Base-by-base conservation (phyloP, 2,113 vertebrate species). In the Entosphenus tridentatus region DNA sequence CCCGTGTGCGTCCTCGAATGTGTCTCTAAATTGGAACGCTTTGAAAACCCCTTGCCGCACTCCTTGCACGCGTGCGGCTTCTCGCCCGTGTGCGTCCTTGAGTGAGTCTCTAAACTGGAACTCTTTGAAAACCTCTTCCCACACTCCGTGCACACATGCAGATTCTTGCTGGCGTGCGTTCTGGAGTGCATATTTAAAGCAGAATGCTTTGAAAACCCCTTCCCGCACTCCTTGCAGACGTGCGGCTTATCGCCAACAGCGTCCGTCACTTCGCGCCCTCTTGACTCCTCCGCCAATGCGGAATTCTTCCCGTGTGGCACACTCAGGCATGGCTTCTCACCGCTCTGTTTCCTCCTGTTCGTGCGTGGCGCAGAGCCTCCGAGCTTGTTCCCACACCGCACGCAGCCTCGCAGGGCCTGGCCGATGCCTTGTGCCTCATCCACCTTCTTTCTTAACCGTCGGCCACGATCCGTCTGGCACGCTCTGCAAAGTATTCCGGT, bases 241-340 rank as follows among this genome's bases (percentile, higher is more conserved):
- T 72, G 72, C 2, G 78, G 74, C 65, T 83, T 81, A 76, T 85
- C 84, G 1, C 68, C 69, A 72, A 74, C 74, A 54, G 57, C 75
- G 70, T 78, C 76, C 72, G 75, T 76, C 74, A 73, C 74, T 68
- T 76, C 74, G 68, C 74, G 76, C 12, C 74, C 73, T 73, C 74
- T 76, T 70, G 76, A 75, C 56, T 77, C 74, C 56, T 76, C 76
- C 16, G 74, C 73, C 54, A 73, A 75, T 68, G 73, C 73, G 57
- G 77, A 78, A 68, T 72, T 72, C 68, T 77, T 78, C 1, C 76
- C 77, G 71, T 75, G 76, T 56, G 75, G 73, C 13, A 72, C 72
- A 56, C 76, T 77, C 39, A 5, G 39, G 39, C 39, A 1, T 5
- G 39, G 4, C 39, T 6, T 39, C 39, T 39, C 39, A 6, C 39